Base-by-base conservation (phyloP, 2,888 invertebrate genomes). In the Ceriagrion tenellum region DNA sequence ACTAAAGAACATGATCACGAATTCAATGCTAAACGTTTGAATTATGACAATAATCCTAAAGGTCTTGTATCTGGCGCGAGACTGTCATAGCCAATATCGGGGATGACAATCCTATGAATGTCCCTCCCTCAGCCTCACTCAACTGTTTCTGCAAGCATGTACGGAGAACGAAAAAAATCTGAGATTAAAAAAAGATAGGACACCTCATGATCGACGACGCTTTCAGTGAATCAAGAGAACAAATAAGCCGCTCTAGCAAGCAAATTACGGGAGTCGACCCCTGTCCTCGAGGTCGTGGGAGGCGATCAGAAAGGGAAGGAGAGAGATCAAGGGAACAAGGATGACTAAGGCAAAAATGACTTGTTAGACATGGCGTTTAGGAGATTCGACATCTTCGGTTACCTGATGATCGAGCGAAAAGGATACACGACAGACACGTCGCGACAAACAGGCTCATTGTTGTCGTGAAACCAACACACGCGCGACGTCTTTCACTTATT, bases 301-400 rank as follows among this genome's bases (percentile, higher is more conserved):
- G 81, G 81, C 35, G 12, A 35, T 35, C 26, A 35, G 69, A 4
- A 69, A 8, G 13, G 26, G 16, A 16, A 16, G 88, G n/a, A 26
- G 55, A 55, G 26, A 55, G 4, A 23, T 23, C 26, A 20, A 26
- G 26, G 16, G n/a, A 69, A 4, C 26, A 12, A 69, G 63, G 59
- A 91, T 91, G 91, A 63, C 91, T 26, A 30, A 23, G 91, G 35
- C 40, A 93, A 74, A 93, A 74, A 47, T 93, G 69, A 93, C 69
- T 69, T 93, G 93, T 93, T 93, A 74, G 93, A 93, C 93, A 74
- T 55, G 56, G 69, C 93, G 69, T 93, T 93, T 93, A 93, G 69
- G 74, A 35, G 93, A 47, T 69, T 69, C 63, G 69, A 63, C 63
- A 93, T 69, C 69, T 40, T n/a, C 69, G 63, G 47, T n/a, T 40